Percentiles rank a stretch among this genome's conserved stretches.
phyloP scores from a whole-genome alignment of 2,888 invertebrate species.

The Rhagonycha fulva region DNA sequence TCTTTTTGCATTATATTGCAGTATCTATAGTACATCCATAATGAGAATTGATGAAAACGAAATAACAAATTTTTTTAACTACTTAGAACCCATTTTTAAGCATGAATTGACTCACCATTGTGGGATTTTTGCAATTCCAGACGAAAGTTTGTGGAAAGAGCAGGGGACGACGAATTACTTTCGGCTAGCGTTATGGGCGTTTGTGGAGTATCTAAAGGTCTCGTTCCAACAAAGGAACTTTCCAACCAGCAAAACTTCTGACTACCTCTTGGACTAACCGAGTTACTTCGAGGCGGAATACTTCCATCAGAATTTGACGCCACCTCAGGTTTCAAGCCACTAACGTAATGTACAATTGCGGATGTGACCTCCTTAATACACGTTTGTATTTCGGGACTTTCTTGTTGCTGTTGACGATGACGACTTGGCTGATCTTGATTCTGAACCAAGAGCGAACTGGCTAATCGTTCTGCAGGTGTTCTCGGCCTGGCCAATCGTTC shows the following conservation, averaged over 20 bases:
- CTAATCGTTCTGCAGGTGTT: constrained; percentile 83
- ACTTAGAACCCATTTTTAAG: constrained; percentile 29
- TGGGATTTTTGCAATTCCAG: constrained; percentile 57
- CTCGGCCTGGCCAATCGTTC: constrained; percentile 79
- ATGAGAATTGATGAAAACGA: background rate
- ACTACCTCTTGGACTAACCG: constrained; percentile 62
- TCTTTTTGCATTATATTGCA: constrained; percentile 22
- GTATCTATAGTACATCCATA: constrained; percentile 2
- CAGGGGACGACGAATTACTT: constrained; percentile 48
- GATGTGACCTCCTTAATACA: constrained; percentile 92
- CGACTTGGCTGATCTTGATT: constrained; percentile 25
- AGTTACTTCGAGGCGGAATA: constrained; percentile 28
- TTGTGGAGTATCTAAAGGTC: constrained; percentile 84
- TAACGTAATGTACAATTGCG: constrained; percentile 90
- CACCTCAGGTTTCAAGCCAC: constrained; percentile 65
- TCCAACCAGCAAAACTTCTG: constrained; percentile 86
- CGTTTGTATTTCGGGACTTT: constrained; percentile 72
- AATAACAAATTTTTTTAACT: background rate
- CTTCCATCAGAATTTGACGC: constrained; percentile 24
- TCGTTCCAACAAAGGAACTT: constrained; percentile 87
- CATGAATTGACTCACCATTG: constrained; percentile 57
- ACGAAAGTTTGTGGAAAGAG: constrained; percentile 51
- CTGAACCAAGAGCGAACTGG: constrained; percentile 65
- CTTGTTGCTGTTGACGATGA: constrained; percentile 39
- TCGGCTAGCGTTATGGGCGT: constrained; percentile 63